A percentile compares a stretch with the other conserved stretches of the same genome.
phyloP scores from a whole-genome alignment of 37 sponge, comb jelly and placozoan genomes.

The Spongilla lacustris region DNA sequence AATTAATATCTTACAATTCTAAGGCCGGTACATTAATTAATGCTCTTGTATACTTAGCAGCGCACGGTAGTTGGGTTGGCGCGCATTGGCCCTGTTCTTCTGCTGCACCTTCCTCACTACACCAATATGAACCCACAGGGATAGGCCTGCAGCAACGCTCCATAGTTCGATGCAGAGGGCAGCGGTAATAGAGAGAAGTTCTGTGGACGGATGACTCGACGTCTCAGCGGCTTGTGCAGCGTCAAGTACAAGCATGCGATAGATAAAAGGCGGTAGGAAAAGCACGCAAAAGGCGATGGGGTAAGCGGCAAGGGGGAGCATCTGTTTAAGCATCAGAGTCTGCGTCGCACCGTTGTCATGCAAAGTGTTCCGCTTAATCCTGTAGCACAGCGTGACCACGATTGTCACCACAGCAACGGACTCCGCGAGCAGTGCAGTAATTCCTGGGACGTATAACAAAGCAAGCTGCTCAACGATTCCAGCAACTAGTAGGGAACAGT shows the following conservation, averaged over 20 bases:
- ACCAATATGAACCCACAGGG: neutral
- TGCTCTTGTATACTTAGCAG: too few relatives aligned
- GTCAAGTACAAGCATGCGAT: neutral
- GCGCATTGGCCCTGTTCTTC: neutral
- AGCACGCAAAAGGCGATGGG: neutral
- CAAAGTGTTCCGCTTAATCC: neutral
- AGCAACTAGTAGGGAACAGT: neutral
- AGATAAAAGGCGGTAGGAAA: neutral
- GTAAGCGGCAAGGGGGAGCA: neutral
- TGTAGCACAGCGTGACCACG: neutral
- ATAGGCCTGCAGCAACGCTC: neutral
- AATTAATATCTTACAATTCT: too few relatives aligned
- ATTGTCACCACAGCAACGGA: neutral
- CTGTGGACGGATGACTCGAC: neutral
- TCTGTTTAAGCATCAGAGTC: neutral
- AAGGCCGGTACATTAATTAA: too few relatives aligned
- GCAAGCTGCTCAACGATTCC: neutral
- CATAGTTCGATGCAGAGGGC: neutral
- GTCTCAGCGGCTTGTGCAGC: too few relatives aligned
- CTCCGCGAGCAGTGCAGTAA: neutral
- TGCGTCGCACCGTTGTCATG: neutral
- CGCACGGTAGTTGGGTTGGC: neutral
- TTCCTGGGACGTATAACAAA: neutral
- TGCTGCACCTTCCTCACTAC: neutral
- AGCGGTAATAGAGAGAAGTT: neutral